Evolutionary conservation across 2,797 vertebrate species (phyloP).

Genomic region (Myoxocephalus aenaeus): DNA sequence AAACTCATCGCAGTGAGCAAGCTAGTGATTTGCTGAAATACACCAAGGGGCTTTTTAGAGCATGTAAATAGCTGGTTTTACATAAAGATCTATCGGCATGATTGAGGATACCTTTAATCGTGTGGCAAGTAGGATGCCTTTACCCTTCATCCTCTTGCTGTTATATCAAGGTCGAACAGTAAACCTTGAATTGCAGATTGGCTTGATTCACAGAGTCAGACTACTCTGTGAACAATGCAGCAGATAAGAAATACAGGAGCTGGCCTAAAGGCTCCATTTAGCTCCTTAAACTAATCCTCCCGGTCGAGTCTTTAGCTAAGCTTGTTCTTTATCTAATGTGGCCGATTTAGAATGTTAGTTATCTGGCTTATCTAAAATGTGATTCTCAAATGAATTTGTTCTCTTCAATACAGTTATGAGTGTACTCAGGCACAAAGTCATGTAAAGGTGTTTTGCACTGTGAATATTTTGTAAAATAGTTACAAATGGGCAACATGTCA

Average conservation of each 20-base stretch:
- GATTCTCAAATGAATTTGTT: constrained; percentile 25
- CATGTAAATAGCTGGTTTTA: constrained; percentile 51
- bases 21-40: constrained; percentile 23
- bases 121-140: constrained; percentile 34
- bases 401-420: constrained; percentile 10
- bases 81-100: constrained; percentile 55
- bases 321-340: constrained; percentile 45
- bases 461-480: not conserved
- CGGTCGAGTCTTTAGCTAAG: constrained; percentile 36
- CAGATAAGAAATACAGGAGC: constrained; percentile 51
- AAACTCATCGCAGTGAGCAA: constrained; percentile 26
- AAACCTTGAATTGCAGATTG: constrained; percentile 65
- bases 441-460: not conserved
- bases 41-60: constrained; percentile 30
- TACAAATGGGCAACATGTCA: not conserved
- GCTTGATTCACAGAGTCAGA: constrained; percentile 32
- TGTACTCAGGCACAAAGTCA: not conserved
- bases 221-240: constrained; percentile 42
- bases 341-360: constrained; percentile 47
- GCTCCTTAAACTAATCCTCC: constrained; percentile 55
- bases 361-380: constrained; percentile 38
- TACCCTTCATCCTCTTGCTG: constrained; percentile 47
- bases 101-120: constrained; percentile 52
- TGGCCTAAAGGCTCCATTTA: constrained; percentile 61
- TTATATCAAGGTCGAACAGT: constrained; percentile 54